phyloP scores from a whole-genome alignment of 2,113 vertebrate species.

The Sciurus niger region DNA sequence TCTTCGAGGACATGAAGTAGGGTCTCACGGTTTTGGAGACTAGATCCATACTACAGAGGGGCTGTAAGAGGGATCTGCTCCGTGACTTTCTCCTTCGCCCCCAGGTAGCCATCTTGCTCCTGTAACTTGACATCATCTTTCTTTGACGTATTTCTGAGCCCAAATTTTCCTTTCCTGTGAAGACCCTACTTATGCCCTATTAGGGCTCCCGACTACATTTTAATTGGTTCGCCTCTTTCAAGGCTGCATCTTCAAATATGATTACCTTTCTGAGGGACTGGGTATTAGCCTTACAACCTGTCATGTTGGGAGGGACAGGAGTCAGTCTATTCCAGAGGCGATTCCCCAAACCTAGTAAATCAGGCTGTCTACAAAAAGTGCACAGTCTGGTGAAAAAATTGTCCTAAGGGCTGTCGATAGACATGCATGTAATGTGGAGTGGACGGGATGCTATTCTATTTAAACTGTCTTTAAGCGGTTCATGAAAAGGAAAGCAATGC shows the following conservation, averaged over 20 bases:
- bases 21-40: not conserved
- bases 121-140: not conserved
- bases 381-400: not conserved
- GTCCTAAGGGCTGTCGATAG: not conserved
- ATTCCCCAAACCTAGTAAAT: not conserved
- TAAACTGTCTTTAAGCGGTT: not conserved
- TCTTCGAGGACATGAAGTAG: not conserved
- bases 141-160: not conserved
- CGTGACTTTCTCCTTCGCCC: not conserved
- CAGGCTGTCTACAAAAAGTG: not conserved
- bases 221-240: not conserved
- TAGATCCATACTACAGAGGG: not conserved
- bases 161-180: not conserved
- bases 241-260: not conserved
- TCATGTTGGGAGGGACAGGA: not conserved
- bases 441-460: not conserved
- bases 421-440: not conserved
- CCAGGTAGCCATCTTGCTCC: rapidly evolving
- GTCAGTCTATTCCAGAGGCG: not conserved
- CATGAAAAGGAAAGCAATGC: not conserved
- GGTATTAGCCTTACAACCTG: not conserved
- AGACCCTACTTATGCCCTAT: not conserved
- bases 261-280: not conserved
- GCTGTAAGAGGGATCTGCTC: not conserved
- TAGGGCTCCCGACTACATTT: not conserved